phyloP scores from a whole-genome alignment of 2,113 vertebrate species.

The Holacanthus passer region DNA sequence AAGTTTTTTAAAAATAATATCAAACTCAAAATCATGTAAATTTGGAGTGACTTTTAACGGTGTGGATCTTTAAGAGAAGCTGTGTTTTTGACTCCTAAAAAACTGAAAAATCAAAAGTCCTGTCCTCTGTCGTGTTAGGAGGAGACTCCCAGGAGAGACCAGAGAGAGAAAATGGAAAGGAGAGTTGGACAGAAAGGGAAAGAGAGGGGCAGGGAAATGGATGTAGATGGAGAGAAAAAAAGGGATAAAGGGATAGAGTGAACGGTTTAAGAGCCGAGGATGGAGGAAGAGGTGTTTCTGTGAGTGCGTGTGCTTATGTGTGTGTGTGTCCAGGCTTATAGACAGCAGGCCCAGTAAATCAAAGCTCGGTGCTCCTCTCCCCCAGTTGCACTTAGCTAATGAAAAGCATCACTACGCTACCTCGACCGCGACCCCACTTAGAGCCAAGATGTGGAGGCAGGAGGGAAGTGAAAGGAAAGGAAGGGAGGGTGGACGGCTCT shows the following conservation, averaged over 20 bases:
- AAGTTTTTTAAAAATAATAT: background rate
- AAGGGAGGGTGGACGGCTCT: background rate
- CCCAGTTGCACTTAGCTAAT: slow-evolving; percentile 84
- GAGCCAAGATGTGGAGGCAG: slow-evolving; percentile 48
- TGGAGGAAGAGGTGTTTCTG: slow-evolving; percentile 36
- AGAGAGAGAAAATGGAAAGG: slow-evolving; percentile 53
- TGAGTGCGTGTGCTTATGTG: slow-evolving; percentile 17
- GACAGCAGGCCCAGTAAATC: slow-evolving; percentile 74
- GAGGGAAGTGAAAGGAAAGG: slow-evolving; percentile 1
- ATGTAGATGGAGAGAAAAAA: slow-evolving; percentile 42
- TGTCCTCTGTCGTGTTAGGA: slow-evolving; percentile 38
- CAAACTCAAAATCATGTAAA: background rate
- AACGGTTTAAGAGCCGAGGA: slow-evolving; percentile 37
- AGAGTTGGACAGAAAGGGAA: slow-evolving; percentile 28
- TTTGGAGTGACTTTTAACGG: background rate
- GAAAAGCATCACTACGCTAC: slow-evolving; percentile 77
- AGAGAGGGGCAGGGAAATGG: slow-evolving; percentile 42
- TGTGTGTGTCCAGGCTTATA: slow-evolving; percentile 49
- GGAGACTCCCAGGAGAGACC: slow-evolving; percentile 53
- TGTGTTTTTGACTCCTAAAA: background rate
- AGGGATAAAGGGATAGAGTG: slow-evolving; percentile 41
- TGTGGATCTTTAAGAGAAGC: background rate
- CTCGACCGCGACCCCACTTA: slow-evolving; percentile 75
- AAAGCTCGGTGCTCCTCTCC: slow-evolving; percentile 65
- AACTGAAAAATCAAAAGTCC: slow-evolving; percentile 7